Evolutionary conservation across 2,888 invertebrate genomes (phyloP), one percentile per base, ranked within the genome.

Genomic region (Phasia obesa): DNA sequence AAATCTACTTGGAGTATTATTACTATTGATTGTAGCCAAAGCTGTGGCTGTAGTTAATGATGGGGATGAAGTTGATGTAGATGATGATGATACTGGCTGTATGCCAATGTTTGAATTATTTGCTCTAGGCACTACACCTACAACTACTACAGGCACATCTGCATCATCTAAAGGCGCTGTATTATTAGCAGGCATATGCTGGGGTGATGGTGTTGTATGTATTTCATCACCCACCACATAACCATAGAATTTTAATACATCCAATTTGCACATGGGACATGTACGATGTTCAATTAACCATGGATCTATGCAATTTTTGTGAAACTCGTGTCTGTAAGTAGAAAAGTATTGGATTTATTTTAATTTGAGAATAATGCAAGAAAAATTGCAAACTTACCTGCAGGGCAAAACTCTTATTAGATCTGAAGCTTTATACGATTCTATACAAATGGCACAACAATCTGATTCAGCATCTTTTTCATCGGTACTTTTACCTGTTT

Each of bases 191-290:
- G 79, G 73, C 67, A 84, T 86, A 67, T 88, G 89, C 60, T 88
- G 88, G 19, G 89, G 89, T 86, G 89, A 90, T 83, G 90, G 89
- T 27, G 89, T 90, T 87, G 89, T 87, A 85, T 88, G 87, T 69
- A 89, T 89, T 86, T 90, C 89, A 85, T 91, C 92, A 93, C 95
- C 94, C 91, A 96, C 96, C 94, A 96, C 95, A 92, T 95, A 96
- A 85, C 97, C 97, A 89, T 96, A 97, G 90, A 96, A 95, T 89
- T 97, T 96, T 84, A 98, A 93, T 87, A 98, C 98, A 92, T 98
- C 98, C 94, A 97, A 95, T 92, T 98, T 98, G 92, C 98, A 98
- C 97, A 98, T 98, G 11, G 98, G 98, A 91, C 98, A 98, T 38
- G 98, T 98, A 85, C 98, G 94, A 91, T 98, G 97, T 90, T 98